Conservation (phyloP, 2,888 invertebrate species). For the Megastigmus dorsalis region DNA sequence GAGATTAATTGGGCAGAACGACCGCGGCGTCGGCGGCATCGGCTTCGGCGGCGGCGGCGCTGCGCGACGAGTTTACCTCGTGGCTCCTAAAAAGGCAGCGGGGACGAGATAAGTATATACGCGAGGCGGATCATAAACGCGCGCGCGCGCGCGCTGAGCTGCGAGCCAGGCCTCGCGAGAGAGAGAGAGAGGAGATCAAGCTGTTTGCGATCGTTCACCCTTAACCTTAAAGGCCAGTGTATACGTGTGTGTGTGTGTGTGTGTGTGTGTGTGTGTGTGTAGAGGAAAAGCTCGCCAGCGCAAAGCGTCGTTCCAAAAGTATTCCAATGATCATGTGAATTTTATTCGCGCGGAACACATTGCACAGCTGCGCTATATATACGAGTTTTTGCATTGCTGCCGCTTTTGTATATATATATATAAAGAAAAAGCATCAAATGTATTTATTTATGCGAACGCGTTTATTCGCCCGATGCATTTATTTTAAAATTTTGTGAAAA, state of each 20-base stretch:
- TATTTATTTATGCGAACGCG: neutral
- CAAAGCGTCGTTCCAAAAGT: slow-evolving; percentile 34
- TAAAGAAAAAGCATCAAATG: neutral
- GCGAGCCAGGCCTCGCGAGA: too few species aligned
- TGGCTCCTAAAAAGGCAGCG: too few species aligned
- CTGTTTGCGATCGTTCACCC: slow-evolving; percentile 49
- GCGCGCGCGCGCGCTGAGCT: too few species aligned
- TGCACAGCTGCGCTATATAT: neutral
- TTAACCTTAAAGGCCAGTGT: slow-evolving; percentile 45
- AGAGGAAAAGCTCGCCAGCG: too few species aligned
- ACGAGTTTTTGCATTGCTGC: neutral
- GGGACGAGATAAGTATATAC: too few species aligned
- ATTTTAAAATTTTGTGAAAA: slow-evolving; percentile 10
- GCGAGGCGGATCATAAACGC: too few species aligned
- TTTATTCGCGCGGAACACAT: neutral
- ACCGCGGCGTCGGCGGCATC: too few species aligned
- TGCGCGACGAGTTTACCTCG: slow-evolving; percentile 41
- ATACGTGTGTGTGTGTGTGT: too few species aligned
- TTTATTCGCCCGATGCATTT: neutral
- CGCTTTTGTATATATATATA: neutral
- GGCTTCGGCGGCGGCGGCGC: too few species aligned
- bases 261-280: too few species aligned
- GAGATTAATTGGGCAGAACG: slow-evolving; percentile 29
- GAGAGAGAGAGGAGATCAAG: slow-evolving; percentile 18
- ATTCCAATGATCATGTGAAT: slow-evolving; percentile 24